These are phyloP conservation scores for Tiaroga cobitis DNA, from an alignment of 2,797 vertebrate genomes.

Conservation along the genomic window DNA sequence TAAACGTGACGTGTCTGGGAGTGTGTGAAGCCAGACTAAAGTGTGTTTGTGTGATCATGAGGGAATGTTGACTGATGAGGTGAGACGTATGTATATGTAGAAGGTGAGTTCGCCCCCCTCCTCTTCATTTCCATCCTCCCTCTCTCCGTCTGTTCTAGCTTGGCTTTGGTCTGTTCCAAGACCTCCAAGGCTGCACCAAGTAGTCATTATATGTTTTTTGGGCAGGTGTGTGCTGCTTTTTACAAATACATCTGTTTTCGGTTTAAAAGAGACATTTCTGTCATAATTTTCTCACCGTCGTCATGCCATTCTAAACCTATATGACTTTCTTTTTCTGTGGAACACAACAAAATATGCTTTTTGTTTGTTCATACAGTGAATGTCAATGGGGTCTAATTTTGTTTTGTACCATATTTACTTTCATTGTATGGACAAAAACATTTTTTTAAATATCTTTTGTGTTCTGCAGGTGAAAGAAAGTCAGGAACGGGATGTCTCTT, in stretches of 20 bases:
- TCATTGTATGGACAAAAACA: background rate
- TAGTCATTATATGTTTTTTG: conserved; percentile 12
- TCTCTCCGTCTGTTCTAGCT: conserved; percentile 40
- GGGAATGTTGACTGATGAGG: conserved; percentile 70
- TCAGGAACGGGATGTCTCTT: background rate
- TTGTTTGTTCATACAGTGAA: background rate
- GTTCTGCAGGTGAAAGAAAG: background rate
- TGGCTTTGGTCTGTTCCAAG: conserved; percentile 39
- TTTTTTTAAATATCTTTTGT: background rate
- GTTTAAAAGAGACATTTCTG: background rate
- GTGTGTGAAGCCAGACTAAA: conserved; percentile 41
- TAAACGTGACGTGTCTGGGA: conserved; percentile 32
- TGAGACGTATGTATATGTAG: conserved; percentile 61
- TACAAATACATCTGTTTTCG: background rate
- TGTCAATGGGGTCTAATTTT: background rate
- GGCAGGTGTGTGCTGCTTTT: conserved; percentile 15
- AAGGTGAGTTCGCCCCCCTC: conserved; percentile 51
- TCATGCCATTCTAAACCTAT: background rate
- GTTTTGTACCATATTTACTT: background rate
- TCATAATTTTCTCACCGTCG: background rate
- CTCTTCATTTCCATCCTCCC: conserved; percentile 47
- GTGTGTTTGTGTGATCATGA: conserved; percentile 27
- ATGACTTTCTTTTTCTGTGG: background rate
- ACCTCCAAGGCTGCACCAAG: conserved; percentile 6
- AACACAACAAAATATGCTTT: background rate